A percentile compares a stretch with the other conserved stretches of the same genome.
Conservation (phyloP, 2,113 vertebrate genomes). For the Cinclus cinclus region DNA sequence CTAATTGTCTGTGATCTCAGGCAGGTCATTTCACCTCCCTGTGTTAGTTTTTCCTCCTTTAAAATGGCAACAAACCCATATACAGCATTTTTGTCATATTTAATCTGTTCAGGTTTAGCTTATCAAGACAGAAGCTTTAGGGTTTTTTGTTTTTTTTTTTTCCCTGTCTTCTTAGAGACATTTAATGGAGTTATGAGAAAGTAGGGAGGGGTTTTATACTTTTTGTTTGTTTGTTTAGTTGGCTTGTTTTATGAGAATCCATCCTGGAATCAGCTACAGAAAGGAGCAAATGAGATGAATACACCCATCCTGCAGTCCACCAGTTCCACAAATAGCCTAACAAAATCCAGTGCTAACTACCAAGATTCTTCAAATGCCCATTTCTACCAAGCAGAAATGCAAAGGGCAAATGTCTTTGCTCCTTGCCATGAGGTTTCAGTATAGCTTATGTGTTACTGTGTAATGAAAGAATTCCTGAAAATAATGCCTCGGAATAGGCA, state of each 20-base stretch:
- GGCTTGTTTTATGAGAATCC: background rate
- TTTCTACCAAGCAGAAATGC: background rate
- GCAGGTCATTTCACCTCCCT: constrained; percentile 57
- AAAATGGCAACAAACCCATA: constrained; percentile 22
- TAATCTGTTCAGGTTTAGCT: background rate
- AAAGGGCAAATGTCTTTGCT: background rate
- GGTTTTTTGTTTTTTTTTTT: background rate
- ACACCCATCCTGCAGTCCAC: background rate
- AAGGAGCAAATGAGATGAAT: background rate
- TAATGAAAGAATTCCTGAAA: constrained; percentile 59
- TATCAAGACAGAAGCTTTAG: background rate
- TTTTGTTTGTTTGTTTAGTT: background rate
- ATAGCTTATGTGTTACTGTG: background rate
- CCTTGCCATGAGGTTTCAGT: background rate
- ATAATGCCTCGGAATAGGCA: constrained; percentile 21
- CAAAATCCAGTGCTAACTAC: background rate
- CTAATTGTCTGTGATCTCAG: constrained; percentile 59
- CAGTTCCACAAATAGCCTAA: background rate
- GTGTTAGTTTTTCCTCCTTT: constrained; percentile 33
- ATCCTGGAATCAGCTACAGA: background rate
- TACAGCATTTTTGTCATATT: constrained; percentile 9
- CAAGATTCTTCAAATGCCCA: background rate
- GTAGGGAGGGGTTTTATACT: background rate
- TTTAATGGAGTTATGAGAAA: background rate
- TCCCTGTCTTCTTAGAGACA: background rate